Evolutionary conservation across 2,888 invertebrate species (phyloP).

Genomic region (Lithophane socia): DNA sequence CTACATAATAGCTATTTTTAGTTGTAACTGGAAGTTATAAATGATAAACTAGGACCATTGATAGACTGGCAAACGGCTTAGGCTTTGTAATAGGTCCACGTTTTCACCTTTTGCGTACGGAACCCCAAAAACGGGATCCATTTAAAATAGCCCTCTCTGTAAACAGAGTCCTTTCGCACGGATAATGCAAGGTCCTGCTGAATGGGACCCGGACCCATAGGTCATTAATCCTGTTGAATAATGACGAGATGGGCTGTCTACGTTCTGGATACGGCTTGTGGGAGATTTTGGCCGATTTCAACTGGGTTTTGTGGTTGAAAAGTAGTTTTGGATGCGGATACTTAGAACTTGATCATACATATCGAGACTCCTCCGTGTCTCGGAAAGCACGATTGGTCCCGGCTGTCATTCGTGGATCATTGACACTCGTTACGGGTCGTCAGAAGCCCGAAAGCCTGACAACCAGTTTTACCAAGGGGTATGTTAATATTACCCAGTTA

Average conservation of each 20-base stretch:
- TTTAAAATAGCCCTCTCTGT: constrained; percentile 61
- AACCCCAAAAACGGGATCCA: constrained; percentile 37
- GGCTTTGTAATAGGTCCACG: not conserved
- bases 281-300: constrained; percentile 3
- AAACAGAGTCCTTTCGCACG: constrained; percentile 57
- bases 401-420: too few species aligned
- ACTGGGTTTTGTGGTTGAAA: not conserved
- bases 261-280: constrained; percentile 1
- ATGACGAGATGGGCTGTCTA: constrained; percentile 30
- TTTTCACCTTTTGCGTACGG: not conserved
- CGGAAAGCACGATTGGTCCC: too few species aligned
- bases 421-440: too few species aligned
- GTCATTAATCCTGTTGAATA: constrained; percentile 66
- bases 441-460: too few species aligned
- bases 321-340: not conserved
- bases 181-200: constrained; percentile 55
- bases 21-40: too few species aligned
- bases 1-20: too few species aligned
- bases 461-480: too few species aligned
- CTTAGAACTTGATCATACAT: too few species aligned
- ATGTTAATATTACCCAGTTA: too few species aligned
- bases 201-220: constrained; percentile 50
- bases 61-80: not conserved
- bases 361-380: too few species aligned
- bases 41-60: too few species aligned